These are phyloP conservation scores for Tetranychus piercei DNA, from an alignment of 2,888 invertebrate genomes.

Conservation along the genomic window DNA sequence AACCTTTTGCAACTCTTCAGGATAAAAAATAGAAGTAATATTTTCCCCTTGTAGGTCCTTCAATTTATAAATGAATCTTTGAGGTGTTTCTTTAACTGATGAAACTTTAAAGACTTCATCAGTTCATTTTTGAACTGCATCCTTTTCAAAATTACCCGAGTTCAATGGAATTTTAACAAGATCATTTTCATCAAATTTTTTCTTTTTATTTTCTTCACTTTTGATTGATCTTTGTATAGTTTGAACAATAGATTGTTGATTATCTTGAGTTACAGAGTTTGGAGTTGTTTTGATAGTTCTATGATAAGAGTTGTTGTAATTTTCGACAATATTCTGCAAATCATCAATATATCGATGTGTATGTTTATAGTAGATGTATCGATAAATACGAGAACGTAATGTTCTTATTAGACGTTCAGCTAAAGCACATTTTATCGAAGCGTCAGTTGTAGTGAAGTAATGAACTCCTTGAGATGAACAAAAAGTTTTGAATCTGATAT, in stretches of 20 bases:
- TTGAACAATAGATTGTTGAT: not conserved
- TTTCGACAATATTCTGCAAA: not conserved
- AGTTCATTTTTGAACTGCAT: not conserved
- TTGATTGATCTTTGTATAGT: too few relatives aligned
- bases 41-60: not conserved
- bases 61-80: not conserved
- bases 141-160: not conserved
- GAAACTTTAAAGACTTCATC: not conserved
- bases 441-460: conserved; percentile 26
- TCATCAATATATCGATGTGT: conserved; percentile 17
- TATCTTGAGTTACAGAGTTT: not conserved
- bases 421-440: conserved; percentile 29
- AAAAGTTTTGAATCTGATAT: conserved; percentile 16
- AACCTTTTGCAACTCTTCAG: not conserved
- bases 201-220: too few relatives aligned
- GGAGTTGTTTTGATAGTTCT: not conserved
- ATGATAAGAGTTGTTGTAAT: conserved; percentile 1
- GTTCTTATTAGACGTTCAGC: conserved; percentile 29
- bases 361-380: conserved; percentile 26
- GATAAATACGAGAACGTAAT: conserved; percentile 28
- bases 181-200: not conserved
- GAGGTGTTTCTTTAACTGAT: not conserved
- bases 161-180: not conserved
- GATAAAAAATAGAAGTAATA: not conserved
- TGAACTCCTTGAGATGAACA: not conserved